phyloP scores from a whole-genome alignment of 2,888 invertebrate genomes.

The Rambutsinella grinnellia region DNA sequence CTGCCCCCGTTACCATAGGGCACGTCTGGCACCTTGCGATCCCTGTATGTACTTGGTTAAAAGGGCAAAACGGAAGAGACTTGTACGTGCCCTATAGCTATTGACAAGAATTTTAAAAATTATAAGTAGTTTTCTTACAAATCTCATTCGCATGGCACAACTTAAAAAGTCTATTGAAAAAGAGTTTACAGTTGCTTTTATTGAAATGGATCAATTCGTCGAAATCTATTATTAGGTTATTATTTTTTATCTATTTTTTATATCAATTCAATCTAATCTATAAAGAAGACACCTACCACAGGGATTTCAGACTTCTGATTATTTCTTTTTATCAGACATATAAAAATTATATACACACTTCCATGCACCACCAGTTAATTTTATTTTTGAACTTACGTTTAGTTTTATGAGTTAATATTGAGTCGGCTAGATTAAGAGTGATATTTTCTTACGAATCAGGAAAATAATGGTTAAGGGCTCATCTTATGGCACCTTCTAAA shows the following conservation, averaged over 20 bases:
- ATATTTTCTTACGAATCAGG: too few species aligned
- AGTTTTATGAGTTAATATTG: background rate
- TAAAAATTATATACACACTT: background rate
- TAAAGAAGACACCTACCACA: slow-evolving; percentile 15
- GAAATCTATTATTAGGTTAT: background rate
- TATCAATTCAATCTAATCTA: too few species aligned
- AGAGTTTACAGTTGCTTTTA: background rate
- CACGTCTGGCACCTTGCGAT: too few species aligned
- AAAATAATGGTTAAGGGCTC: too few species aligned
- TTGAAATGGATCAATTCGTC: background rate
- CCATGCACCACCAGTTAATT: background rate
- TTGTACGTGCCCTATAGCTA: background rate
- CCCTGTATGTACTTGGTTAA: background rate
- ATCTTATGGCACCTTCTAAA: too few species aligned
- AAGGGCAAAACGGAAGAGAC: background rate
- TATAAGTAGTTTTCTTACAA: background rate
- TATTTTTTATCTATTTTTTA: too few species aligned
- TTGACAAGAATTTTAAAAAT: slow-evolving; percentile 22
- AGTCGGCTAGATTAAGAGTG: too few species aligned
- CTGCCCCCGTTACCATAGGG: too few species aligned
- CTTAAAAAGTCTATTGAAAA: slow-evolving; percentile 3
- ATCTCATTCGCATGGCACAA: slow-evolving; percentile 4
- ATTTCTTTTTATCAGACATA: slow-evolving; percentile 3
- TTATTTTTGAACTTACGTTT: background rate
- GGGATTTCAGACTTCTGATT: slow-evolving; percentile 19